These are phyloP conservation scores for Chrysina gloriosa DNA, from an alignment of 2,888 invertebrate genomes.

Conservation along the genomic window DNA sequence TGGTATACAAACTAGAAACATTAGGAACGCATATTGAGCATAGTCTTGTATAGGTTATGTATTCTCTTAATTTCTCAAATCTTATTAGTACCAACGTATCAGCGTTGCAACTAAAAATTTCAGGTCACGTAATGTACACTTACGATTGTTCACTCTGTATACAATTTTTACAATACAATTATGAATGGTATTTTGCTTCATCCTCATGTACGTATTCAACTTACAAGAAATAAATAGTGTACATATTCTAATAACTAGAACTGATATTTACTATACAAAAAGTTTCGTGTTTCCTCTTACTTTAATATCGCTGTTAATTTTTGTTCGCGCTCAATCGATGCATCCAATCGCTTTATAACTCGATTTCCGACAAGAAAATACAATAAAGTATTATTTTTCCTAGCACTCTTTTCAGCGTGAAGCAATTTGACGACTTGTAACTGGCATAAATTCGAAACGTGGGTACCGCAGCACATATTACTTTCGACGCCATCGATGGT, in stretches of 20 bases:
- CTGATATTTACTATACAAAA: neutral
- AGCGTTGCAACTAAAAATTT: too few relatives aligned
- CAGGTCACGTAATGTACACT: too few relatives aligned
- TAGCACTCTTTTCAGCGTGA: conserved; percentile 78
- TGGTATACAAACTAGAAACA: too few relatives aligned
- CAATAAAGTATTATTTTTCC: conserved; percentile 73
- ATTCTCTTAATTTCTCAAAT: too few relatives aligned
- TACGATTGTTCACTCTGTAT: too few relatives aligned
- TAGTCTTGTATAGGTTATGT: too few relatives aligned
- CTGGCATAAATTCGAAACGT: conserved; percentile 80
- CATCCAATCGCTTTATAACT: conserved; percentile 72
- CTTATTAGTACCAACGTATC: too few relatives aligned
- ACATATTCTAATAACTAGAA: neutral
- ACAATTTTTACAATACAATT: too few relatives aligned
- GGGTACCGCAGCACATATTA: conserved; percentile 91
- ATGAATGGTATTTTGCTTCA: too few relatives aligned
- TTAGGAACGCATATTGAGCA: too few relatives aligned
- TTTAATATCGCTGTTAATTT: conserved; percentile 76
- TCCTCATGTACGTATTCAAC: too few relatives aligned
- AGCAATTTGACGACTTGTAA: conserved; percentile 76
- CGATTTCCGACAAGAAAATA: conserved; percentile 81
- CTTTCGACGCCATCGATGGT: conserved; percentile 81
- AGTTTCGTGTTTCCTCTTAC: conserved; percentile 68
- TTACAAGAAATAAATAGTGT: too few relatives aligned
- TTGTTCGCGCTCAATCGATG: conserved; percentile 75